Conservation (phyloP, 2,797 vertebrate genomes). For the Poliocrania exsul region DNA sequence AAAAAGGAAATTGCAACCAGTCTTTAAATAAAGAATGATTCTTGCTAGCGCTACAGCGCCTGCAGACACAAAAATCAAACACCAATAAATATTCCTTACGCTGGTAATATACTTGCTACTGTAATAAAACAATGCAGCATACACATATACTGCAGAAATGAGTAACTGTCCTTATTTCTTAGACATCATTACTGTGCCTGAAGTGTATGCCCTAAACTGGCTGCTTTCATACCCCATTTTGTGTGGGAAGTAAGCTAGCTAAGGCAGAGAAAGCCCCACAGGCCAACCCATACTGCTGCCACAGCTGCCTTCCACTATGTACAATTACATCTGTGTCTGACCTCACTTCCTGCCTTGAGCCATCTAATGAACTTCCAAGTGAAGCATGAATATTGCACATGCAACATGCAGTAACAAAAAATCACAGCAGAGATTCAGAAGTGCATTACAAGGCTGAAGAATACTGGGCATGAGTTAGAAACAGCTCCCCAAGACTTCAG, state of each 20-base stretch:
- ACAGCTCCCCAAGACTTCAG: neutral
- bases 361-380: neutral
- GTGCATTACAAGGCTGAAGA: neutral
- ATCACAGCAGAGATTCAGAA: neutral
- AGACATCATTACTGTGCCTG: neutral
- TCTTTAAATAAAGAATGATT: neutral
- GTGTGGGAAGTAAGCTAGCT: neutral
- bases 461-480: neutral
- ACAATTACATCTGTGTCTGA: neutral
- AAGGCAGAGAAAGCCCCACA: neutral
- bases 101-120: neutral
- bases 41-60: neutral
- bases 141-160: neutral
- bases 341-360: neutral
- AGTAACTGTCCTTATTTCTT: neutral
- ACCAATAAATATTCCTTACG: neutral
- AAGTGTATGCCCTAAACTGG: neutral
- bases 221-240: neutral
- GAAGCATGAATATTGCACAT: constrained; percentile 3
- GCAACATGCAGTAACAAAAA: neutral
- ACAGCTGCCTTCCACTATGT: neutral
- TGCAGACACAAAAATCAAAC: constrained; percentile 16
- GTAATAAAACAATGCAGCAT: neutral
- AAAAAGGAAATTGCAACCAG: neutral
- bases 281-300: neutral